A percentile compares a stretch with the other conserved stretches of the same genome.
These are phyloP conservation scores for Dicyrtomina minuta DNA, from an alignment of 2,888 invertebrate species.

Conservation along the genomic window DNA sequence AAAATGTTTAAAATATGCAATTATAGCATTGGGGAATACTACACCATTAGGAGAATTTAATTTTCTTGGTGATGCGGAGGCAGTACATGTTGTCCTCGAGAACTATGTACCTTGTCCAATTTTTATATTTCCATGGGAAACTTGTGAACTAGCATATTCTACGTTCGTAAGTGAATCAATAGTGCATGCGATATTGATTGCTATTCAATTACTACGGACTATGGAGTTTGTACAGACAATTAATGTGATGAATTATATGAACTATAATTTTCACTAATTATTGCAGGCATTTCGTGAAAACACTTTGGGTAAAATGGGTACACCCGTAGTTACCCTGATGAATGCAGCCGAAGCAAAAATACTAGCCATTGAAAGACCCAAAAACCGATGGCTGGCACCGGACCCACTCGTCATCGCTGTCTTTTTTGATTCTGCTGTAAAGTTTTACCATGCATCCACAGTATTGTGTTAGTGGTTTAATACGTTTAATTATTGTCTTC, in stretches of 20 bases:
- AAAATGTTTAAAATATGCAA: too few relatives aligned
- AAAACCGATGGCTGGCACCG: slow-evolving; percentile 41
- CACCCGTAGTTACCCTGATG: slow-evolving; percentile 59
- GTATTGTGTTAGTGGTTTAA: neutral
- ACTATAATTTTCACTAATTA: too few relatives aligned
- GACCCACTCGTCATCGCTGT: slow-evolving; percentile 48
- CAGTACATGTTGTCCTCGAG: slow-evolving; percentile 58
- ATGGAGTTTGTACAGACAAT: too few relatives aligned
- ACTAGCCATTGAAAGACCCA: slow-evolving; percentile 21
- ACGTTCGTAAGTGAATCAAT: neutral
- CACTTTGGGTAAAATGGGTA: slow-evolving; percentile 58
- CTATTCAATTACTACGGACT: too few relatives aligned
- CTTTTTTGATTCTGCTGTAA: slow-evolving; percentile 40
- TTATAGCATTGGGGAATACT: slow-evolving; percentile 55
- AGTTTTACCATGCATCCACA: too few relatives aligned
- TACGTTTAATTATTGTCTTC: too few relatives aligned
- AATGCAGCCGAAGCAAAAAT: slow-evolving; percentile 59
- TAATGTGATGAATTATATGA: too few relatives aligned
- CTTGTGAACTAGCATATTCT: slow-evolving; percentile 58
- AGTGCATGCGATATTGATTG: neutral
- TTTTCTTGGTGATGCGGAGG: slow-evolving; percentile 61
- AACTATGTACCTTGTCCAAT: slow-evolving; percentile 58
- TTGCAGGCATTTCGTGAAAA: slow-evolving; percentile 63
- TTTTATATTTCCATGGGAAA: slow-evolving; percentile 71
- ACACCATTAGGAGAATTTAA: slow-evolving; percentile 60